Conservation (phyloP, 2,888 invertebrate genomes). For the Leptothorax acervorum region DNA sequence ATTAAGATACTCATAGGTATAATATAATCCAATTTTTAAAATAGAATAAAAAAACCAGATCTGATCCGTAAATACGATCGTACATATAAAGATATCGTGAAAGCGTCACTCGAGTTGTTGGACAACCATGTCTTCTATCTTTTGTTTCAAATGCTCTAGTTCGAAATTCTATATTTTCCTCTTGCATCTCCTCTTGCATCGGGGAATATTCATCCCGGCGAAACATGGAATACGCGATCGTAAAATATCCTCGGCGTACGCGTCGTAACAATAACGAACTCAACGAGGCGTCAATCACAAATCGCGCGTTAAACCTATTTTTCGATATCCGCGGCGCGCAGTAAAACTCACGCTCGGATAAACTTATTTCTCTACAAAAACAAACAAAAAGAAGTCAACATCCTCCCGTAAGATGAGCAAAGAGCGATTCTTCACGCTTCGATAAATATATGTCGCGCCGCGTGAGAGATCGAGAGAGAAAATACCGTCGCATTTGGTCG, state of each 20-base stretch:
- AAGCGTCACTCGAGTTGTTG: not conserved
- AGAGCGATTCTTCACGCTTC: constrained; percentile 14
- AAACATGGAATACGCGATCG: constrained; percentile 23
- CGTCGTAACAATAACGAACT: constrained; percentile 42
- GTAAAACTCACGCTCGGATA: not conserved
- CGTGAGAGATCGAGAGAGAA: not conserved
- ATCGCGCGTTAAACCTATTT: constrained; percentile 40
- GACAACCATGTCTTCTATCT: not conserved
- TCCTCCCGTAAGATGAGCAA: constrained; percentile 10
- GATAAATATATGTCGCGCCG: constrained; percentile 6
- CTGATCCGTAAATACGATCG: not conserved
- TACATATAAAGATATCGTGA: not conserved
- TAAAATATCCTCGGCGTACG: constrained; percentile 29
- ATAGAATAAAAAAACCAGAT: not conserved
- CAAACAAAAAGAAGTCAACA: constrained; percentile 25
- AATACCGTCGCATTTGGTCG: not conserved
- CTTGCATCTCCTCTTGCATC: not conserved
- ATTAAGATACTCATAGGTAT: not conserved
- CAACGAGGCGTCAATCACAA: constrained; percentile 49
- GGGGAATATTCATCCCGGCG: constrained; percentile 28
- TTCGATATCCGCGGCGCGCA: constrained; percentile 16
- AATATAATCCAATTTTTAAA: not conserved
- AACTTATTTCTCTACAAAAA: constrained; percentile 14
- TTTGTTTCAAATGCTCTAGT: not conserved
- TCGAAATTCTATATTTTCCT: constrained; percentile 1